phyloP scores from a whole-genome alignment of 1,140 invertebrate genomes.

The Propsilocerus akamusi region DNA sequence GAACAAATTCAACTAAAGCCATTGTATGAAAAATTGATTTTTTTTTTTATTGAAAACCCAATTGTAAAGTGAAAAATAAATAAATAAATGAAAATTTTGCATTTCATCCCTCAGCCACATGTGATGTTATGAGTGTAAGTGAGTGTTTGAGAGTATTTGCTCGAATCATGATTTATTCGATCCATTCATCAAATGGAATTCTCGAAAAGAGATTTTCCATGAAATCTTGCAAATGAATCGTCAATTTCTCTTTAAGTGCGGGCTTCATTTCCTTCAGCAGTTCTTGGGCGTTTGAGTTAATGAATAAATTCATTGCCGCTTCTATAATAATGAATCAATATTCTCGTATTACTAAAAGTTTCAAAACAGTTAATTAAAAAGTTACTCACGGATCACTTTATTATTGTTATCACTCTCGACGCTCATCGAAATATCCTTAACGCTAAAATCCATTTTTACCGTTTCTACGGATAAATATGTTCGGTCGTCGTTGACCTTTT shows the following conservation, averaged over 20 bases:
- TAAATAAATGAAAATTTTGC: background rate
- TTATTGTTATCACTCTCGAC: conserved; percentile 66
- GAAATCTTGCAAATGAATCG: conserved; percentile 51
- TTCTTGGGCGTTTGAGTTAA: conserved; percentile 66
- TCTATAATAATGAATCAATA: conserved; percentile 27
- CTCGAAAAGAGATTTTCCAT: conserved; percentile 51
- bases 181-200: conserved; percentile 59
- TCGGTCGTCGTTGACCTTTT: conserved; percentile 28
- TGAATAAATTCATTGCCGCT: conserved; percentile 66
- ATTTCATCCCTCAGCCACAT: too few relatives aligned
- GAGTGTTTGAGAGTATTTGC: background rate
- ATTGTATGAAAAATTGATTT: background rate
- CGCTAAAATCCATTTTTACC: conserved; percentile 63
- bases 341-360: background rate
- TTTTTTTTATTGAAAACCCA: background rate
- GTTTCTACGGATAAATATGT: conserved; percentile 48
- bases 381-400: conserved; percentile 49
- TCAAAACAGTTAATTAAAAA: conserved; percentile 4
- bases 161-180: conserved; percentile 16
- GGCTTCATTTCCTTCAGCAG: conserved; percentile 72
- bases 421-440: conserved; percentile 60
- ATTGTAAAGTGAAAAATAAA: background rate
- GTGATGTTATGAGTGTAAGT: background rate
- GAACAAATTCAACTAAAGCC: background rate
- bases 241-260: conserved; percentile 52